Evolutionary conservation across 2,113 vertebrate species (phyloP), one percentile per base, ranked within the genome.

Genomic region (Bubo scandiacus): DNA sequence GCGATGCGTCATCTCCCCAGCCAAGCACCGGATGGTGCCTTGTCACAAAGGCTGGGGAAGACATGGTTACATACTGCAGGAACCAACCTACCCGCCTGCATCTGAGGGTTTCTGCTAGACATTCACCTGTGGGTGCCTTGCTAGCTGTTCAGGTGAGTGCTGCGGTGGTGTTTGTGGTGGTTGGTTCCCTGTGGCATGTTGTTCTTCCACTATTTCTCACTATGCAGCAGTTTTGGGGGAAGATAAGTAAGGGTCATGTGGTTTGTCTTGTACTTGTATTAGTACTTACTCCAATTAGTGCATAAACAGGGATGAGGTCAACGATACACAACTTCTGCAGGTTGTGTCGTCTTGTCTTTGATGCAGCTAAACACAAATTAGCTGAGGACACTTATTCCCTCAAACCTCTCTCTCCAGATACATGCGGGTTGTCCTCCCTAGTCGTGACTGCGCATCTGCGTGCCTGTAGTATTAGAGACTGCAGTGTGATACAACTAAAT

Each of bases 51-150:
- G 26, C 40, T 43, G 2, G 49, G 2, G 0, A 19, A 34, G 52
- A 29, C 8, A 1, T 5, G n/a, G 49, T 32, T 29, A 2, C 1
- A 12, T 65, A 1, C n/a, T 8, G 0, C 2, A 2, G 68, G 65
- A 81, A 27, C 57, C 67, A 61, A 2, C 27, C 20, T 8, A 12
- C 25, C 25, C 27, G 8, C 34, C 47, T 36, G 38, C 15, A 4
- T 21, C 17, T 10, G 21, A 12, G 74, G 32, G n/a, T 52, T 78
- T 25, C 65, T 68, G 54, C 67, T 49, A 2, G 47, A 7, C 19
- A 0, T 43, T 82, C 38, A 9, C 26, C 63, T 27, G 20, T 1
- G 3, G 54, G 70, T 73, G 54, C 34, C 29, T 11, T 8, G 20
- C 5, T 21, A 4, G 47, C 73, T 58, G 15, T 22, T 47, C 0